Percentiles rank a stretch among this genome's conserved stretches.
These are phyloP conservation scores for Hirtodrosophila duncani DNA, from an alignment of 2,888 invertebrate genomes.

Conservation along the genomic window DNA sequence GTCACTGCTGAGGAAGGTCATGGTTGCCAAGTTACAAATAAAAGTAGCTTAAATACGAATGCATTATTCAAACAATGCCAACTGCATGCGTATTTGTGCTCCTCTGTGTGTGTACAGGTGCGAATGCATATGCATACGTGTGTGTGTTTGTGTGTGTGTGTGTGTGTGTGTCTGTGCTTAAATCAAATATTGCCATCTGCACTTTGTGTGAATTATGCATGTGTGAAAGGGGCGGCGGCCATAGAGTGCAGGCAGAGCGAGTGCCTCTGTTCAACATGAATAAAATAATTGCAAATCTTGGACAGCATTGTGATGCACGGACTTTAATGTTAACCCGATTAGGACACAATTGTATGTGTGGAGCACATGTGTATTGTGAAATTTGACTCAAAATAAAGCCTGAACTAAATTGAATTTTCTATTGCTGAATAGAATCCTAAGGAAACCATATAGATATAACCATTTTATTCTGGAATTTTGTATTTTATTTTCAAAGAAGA, in stretches of 20 bases:
- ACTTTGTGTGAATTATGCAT: conserved; percentile 42
- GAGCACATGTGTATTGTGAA: too few relatives aligned
- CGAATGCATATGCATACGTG: not conserved
- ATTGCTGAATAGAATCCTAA: too few relatives aligned
- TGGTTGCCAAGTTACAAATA: not conserved
- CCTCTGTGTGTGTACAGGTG: not conserved
- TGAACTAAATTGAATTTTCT: too few relatives aligned
- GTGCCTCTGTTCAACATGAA: conserved; percentile 22
- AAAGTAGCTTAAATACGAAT: conserved; percentile 44
- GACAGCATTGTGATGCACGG: too few relatives aligned
- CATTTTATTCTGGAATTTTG: too few relatives aligned
- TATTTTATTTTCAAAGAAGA: too few relatives aligned
- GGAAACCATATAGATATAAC: too few relatives aligned
- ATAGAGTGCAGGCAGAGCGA: too few relatives aligned
- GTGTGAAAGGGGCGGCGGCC: conserved; percentile 7
- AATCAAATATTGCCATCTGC: conserved; percentile 50
- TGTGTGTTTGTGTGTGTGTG: not conserved
- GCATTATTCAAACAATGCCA: conserved; percentile 49
- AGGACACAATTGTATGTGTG: too few relatives aligned
- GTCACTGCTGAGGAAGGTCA: too few relatives aligned
- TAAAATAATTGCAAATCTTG: conserved; percentile 30
- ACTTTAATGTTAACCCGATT: not conserved
- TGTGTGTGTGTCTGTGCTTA: conserved; percentile 16
- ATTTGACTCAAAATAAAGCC: too few relatives aligned
- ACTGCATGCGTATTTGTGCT: conserved; percentile 9